A percentile compares a stretch with the other conserved stretches of the same genome.
phyloP scores from a whole-genome alignment of 2,888 invertebrate genomes.

The Sialis fuliginosa region DNA sequence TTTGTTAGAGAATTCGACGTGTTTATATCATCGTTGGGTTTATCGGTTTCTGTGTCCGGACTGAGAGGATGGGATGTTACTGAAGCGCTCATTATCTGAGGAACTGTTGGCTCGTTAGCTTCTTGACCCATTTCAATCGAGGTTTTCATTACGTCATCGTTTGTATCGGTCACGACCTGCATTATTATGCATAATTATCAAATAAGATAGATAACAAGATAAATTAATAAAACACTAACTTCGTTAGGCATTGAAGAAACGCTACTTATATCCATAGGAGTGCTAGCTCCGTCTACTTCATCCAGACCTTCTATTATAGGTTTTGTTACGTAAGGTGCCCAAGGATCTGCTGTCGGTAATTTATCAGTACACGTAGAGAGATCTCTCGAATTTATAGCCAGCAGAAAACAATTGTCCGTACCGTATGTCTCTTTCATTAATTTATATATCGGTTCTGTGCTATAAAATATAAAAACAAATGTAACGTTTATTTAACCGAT shows the following conservation, averaged over 20 bases:
- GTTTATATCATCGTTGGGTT: too few species aligned
- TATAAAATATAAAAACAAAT: slow-evolving; percentile 23
- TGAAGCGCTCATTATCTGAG: slow-evolving; percentile 9
- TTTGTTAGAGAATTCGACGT: too few species aligned
- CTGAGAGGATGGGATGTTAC: slow-evolving; percentile 56
- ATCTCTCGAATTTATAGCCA: slow-evolving; percentile 73
- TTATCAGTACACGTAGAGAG: slow-evolving; percentile 28
- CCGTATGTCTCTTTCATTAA: slow-evolving; percentile 79
- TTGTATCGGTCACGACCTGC: too few species aligned
- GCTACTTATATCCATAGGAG: slow-evolving; percentile 19
- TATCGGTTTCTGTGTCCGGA: slow-evolving; percentile 35
- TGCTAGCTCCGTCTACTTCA: slow-evolving; percentile 21
- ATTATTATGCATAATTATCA: too few species aligned
- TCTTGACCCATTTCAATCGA: slow-evolving; percentile 32
- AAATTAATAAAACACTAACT: too few species aligned
- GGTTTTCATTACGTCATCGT: background rate
- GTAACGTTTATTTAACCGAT: background rate
- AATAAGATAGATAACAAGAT: too few species aligned
- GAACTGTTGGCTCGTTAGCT: slow-evolving; percentile 19
- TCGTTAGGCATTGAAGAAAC: too few species aligned
- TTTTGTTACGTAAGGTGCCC: slow-evolving; percentile 57
- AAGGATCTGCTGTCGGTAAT: slow-evolving; percentile 59
- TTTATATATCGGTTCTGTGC: slow-evolving; percentile 70
- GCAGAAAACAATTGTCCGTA: slow-evolving; percentile 67
- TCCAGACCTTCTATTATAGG: background rate